These are phyloP conservation scores for Notodonta ziczac DNA, from an alignment of 2,888 invertebrate genomes.

Conservation along the genomic window DNA sequence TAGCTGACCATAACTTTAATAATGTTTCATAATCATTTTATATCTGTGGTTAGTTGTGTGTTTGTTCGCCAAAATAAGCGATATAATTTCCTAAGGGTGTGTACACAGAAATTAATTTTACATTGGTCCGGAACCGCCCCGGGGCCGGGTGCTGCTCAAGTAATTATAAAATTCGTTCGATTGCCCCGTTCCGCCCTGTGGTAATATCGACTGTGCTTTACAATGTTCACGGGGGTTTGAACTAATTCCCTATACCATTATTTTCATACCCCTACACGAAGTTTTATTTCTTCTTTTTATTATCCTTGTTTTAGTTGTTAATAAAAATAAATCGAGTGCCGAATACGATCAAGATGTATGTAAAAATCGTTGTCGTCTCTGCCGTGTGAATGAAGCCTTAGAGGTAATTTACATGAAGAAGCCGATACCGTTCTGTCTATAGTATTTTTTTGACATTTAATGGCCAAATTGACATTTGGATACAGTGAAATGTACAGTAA, in stretches of 20 bases:
- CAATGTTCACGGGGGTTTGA: background rate
- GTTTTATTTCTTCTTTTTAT: too few species aligned
- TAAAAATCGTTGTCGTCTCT: too few species aligned
- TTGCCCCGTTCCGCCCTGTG: background rate
- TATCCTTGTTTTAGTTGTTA: too few species aligned
- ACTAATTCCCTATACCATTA: background rate
- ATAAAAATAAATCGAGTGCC: too few species aligned
- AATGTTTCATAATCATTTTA: background rate
- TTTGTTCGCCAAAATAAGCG: slow-evolving; percentile 14
- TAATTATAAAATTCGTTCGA: slow-evolving; percentile 4
- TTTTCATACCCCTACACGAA: too few species aligned
- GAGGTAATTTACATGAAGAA: too few species aligned
- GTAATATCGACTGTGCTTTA: background rate
- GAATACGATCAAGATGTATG: too few species aligned
- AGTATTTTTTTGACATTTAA: too few species aligned
- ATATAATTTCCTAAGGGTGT: background rate
- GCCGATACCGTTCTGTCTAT: too few species aligned
- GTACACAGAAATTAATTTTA: slow-evolving; percentile 5
- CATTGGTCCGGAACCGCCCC: slow-evolving; percentile 11
- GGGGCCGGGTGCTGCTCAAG: slow-evolving; percentile 2
- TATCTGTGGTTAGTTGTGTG: slow-evolving; percentile 16
- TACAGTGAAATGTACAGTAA: too few species aligned
- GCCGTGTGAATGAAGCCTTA: too few species aligned
- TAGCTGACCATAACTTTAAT: background rate
- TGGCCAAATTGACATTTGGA: too few species aligned